Evolutionary conservation across 2,113 vertebrate species (phyloP), one percentile per base, ranked within the genome.

Genomic region (Alligator sinensis): DNA sequence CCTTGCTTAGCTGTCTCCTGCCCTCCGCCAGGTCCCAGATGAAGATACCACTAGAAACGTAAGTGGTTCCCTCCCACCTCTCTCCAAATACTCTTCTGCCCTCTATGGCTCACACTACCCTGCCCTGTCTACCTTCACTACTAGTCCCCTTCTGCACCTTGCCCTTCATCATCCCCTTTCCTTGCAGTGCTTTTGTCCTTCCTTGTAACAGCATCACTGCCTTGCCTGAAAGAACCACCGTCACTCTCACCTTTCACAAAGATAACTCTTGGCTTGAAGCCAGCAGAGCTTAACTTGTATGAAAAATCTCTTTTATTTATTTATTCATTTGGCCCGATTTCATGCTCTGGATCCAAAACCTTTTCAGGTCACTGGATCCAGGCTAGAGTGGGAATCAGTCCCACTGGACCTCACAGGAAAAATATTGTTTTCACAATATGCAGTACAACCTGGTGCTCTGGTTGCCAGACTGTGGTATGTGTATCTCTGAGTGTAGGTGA

Each of bases 1-100:
- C 98, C 90, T 91, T 90, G 3, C 97, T 97, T 30, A 89, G 94
- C 74, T 87, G 96, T 57, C 79, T 97, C 70, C 96, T 97, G 96
- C 91, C 97, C 75, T 87, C 95, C 4, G 86, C 97, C 1, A 77
- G 94, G 64, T 98, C 97, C 19, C 98, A 99, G 98, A 97, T 97
- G 85, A 98, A 96, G 98, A 98, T 99, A 96, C 97, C 99, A 9
- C 98, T 98, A 91, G 99, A 99, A 96, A 99, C 97, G 99, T 99
- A 97, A 99, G 99, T 98, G 88, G 83, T 81, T 11, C 55, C 22
- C 19, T 84, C 11, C 30, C 27, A 21, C 12, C 59, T 19, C 54
- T n/a, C 47, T 25, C 27, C 18, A 28, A n/a, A 28, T 74, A 22
- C 64, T 34, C n/a, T 21, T 68, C n/a, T 12, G 27, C 59, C 64